Evolutionary conservation across 1,140 invertebrate species (phyloP).

Genomic region (Drosophila sulfurigaster): DNA sequence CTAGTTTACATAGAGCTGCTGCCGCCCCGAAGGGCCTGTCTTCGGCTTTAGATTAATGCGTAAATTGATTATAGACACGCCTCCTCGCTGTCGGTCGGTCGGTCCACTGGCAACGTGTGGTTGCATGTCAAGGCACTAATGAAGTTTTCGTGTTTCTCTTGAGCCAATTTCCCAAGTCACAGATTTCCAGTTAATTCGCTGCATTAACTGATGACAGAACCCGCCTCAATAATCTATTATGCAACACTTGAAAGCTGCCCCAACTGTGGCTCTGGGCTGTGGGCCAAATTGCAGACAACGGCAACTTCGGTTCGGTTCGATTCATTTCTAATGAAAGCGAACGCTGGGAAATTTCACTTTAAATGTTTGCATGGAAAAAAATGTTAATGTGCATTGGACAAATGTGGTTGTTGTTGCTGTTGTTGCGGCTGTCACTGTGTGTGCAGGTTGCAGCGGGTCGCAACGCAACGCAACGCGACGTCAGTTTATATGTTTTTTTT

Average conservation of each 20-base stretch:
- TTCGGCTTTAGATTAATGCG: constrained; percentile 48
- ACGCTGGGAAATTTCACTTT: constrained; percentile 76
- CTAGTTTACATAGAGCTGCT: constrained; percentile 61
- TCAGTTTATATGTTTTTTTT: constrained; percentile 71
- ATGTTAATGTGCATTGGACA: constrained; percentile 77
- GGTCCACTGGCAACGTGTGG: background rate
- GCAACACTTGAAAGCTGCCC: constrained; percentile 46
- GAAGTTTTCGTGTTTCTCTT: constrained; percentile 66
- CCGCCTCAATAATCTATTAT: constrained; percentile 56
- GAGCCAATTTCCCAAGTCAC: constrained; percentile 38
- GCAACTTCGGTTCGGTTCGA: constrained; percentile 39
- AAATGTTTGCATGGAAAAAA: constrained; percentile 55
- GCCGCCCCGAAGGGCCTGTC: constrained; percentile 47
- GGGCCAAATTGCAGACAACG: background rate
- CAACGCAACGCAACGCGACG: constrained; percentile 52
- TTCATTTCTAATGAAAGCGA: constrained; percentile 81
- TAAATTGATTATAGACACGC: constrained; percentile 52
- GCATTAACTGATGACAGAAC: constrained; percentile 65
- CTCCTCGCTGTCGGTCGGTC: constrained; percentile 5
- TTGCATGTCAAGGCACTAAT: constrained; percentile 55
- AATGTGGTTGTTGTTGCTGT: constrained; percentile 59
- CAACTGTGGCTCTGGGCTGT: constrained; percentile 7
- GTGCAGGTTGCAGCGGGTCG: constrained; percentile 69
- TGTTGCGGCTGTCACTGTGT: constrained; percentile 27
- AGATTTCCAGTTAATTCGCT: constrained; percentile 21